These are phyloP conservation scores for Itoplectis maculator DNA, from an alignment of 2,888 invertebrate species.

Conservation along the genomic window DNA sequence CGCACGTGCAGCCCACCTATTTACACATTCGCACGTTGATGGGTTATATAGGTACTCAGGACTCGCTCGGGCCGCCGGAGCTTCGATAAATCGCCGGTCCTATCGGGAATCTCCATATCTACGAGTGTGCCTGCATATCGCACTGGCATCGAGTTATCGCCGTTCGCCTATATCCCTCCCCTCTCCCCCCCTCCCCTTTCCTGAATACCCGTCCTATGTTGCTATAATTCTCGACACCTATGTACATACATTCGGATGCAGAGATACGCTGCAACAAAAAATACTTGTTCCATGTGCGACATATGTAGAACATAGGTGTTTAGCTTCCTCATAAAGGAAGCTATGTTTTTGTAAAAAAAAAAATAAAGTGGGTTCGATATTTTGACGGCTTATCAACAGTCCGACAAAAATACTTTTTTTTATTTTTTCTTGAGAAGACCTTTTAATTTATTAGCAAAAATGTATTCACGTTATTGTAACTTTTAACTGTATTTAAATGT, in stretches of 20 bases:
- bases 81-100: conserved; percentile 60
- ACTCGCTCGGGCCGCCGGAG: conserved; percentile 30
- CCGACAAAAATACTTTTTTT: too few species aligned
- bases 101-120: conserved; percentile 49
- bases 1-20: conserved; percentile 5
- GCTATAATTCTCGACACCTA: conserved; percentile 41
- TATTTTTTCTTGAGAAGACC: too few species aligned
- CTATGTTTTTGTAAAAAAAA: too few species aligned
- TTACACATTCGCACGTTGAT: conserved; percentile 15
- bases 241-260: neutral
- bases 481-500: too few species aligned
- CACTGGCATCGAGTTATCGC: conserved; percentile 57
- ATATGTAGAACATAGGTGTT: neutral
- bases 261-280: neutral
- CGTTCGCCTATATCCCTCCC: conserved; percentile 44
- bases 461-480: too few species aligned
- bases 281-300: neutral
- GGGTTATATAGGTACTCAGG: conserved; percentile 3
- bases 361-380: too few species aligned
- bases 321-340: too few species aligned
- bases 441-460: too few species aligned
- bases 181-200: too few species aligned
- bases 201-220: conserved; percentile 33
- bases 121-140: conserved; percentile 40
- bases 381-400: too few species aligned